Percentiles rank a stretch among this genome's conserved stretches.
These are phyloP conservation scores for Tipula confusa DNA, from an alignment of 2,888 invertebrate species.

Conservation along the genomic window DNA sequence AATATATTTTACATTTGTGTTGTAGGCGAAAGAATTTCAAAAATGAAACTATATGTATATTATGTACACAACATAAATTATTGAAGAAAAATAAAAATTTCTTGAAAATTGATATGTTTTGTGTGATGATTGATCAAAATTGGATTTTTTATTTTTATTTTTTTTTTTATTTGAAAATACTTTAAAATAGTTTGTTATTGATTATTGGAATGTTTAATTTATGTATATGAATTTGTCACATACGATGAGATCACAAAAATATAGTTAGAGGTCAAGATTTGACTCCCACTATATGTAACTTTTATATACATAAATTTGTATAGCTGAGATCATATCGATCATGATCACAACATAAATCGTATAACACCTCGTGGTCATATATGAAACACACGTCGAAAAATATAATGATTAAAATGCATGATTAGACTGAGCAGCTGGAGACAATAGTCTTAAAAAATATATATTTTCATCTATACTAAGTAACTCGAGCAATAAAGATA, in stretches of 20 bases:
- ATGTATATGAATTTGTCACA: background rate
- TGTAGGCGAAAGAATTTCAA: slow-evolving; percentile 12
- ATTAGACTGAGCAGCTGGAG: too few species aligned
- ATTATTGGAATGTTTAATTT: background rate
- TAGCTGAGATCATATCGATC: slow-evolving; percentile 12
- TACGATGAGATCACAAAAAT: background rate
- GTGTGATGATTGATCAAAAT: slow-evolving; percentile 20
- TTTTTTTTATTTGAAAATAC: background rate
- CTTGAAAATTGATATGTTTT: slow-evolving; percentile 12
- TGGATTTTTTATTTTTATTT: background rate
- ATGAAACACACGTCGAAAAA: background rate
- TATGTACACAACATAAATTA: slow-evolving; percentile 3
- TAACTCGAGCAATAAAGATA: too few species aligned
- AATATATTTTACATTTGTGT: background rate
- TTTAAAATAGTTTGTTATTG: background rate
- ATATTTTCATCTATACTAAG: too few species aligned
- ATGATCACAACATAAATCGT: background rate
- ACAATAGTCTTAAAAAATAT: too few species aligned
- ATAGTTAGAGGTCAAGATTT: background rate
- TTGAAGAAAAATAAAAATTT: background rate
- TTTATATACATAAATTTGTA: background rate
- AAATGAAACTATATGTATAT: background rate
- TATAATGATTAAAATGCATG: background rate
- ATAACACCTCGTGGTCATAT: background rate
- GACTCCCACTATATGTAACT: background rate